Conservation (phyloP, 2,888 invertebrate genomes). For the Loripinus fragilis region DNA sequence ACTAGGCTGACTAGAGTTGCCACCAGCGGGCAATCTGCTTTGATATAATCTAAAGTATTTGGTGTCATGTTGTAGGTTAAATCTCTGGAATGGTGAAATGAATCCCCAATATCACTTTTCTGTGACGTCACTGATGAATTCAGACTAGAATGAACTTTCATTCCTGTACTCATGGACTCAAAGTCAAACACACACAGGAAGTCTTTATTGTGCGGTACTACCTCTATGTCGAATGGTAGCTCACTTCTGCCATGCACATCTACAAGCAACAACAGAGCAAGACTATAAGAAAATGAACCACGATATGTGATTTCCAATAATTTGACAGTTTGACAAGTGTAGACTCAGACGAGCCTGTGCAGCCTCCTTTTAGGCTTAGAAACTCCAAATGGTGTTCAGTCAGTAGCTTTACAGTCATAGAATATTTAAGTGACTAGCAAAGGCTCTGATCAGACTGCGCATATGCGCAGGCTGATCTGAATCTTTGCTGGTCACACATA, state of each 20-base stretch:
- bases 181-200: conserved; percentile 71
- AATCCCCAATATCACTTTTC: conserved; percentile 25
- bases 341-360: no score
- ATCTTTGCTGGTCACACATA: no score
- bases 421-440: no score
- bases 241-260: conserved; percentile 60
- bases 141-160: conserved; percentile 13
- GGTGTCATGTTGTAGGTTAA: conserved; percentile 72
- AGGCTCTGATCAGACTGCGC: no score
- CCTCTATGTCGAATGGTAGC: conserved; percentile 66
- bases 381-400: no score
- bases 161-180: conserved; percentile 38
- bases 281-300: no score
- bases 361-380: no score
- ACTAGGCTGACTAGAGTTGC: conserved; percentile 80
- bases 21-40: conserved; percentile 75
- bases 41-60: conserved; percentile 78
- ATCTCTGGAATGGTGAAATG: conserved; percentile 21
- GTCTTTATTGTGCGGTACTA: conserved; percentile 60
- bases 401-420: no score
- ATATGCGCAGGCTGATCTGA: no score
- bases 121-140: conserved; percentile 41
- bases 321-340: no score
- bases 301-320: no score
- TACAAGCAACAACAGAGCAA: conserved; percentile 36